phyloP scores from a whole-genome alignment of 2,888 invertebrate genomes.

The Zhuqinia jingwanae region DNA sequence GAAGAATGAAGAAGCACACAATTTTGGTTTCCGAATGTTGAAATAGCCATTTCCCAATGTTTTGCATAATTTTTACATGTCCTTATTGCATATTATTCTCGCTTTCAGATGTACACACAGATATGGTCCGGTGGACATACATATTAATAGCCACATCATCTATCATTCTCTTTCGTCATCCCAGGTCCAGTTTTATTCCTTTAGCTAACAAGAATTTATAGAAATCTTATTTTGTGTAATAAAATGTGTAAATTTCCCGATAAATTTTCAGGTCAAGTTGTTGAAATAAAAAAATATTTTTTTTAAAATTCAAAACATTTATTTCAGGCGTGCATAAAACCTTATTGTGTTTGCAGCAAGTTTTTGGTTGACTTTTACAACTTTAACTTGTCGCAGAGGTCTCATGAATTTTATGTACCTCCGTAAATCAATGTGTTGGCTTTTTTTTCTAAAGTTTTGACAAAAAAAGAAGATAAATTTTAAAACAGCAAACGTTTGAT shows the following conservation, averaged over 20 bases:
- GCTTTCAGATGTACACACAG: background rate
- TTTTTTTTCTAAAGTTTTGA: no score
- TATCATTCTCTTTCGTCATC: constrained; percentile 19
- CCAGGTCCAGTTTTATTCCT: background rate
- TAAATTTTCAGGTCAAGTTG: no score
- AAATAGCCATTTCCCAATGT: constrained; percentile 1
- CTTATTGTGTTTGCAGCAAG: background rate
- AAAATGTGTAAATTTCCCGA: no score
- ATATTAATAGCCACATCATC: constrained; percentile 13
- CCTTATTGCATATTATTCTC: background rate
- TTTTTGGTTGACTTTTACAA: constrained; percentile 16
- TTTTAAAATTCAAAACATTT: background rate
- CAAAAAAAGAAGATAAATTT: constrained; percentile 4
- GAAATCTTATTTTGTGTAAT: background rate
- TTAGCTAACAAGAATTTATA: background rate
- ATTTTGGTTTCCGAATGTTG: background rate
- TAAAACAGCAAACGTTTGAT: background rate
- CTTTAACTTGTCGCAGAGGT: constrained; percentile 16
- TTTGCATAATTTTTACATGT: constrained; percentile 7
- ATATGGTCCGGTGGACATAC: background rate
- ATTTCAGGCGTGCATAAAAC: no score
- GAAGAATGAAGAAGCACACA: background rate
- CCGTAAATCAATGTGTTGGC: constrained; percentile 18
- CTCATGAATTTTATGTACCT: background rate
- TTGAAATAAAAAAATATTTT: background rate